Base-by-base conservation (phyloP, 2,888 invertebrate species). In the Drosophila kuntzei region DNA sequence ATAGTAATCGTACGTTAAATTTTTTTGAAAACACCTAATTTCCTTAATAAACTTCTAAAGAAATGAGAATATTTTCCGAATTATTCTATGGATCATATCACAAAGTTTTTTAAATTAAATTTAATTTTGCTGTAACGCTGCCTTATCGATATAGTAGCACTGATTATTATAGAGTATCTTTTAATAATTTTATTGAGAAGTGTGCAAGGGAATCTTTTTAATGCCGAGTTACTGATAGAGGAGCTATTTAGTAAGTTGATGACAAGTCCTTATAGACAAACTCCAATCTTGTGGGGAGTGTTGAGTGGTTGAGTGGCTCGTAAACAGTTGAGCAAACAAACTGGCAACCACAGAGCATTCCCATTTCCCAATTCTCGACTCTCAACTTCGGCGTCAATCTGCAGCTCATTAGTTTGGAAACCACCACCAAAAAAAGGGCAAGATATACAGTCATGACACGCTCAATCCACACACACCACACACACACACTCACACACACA, bases 361-460 rank as follows among this genome's bases (percentile, higher is more conserved):
- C 22, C 51, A 11, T n/a, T 18, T 27, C n/a, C 14, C 41, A 11
- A 29, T 29, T 29, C 51, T 51, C n/a, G 18, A 55, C 46, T 34
- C 7, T 11, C 36, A 25, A 27, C 36, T 36, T n/a, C n/a, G 78
- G 71, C 73, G 80, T 76, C 82, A 87, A 76, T 76, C 82, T 85
- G 87, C 82, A 76, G 80, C 85, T 76, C 80, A 80, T 89, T 80
- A 84, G 77, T 79, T 87, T 75, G 72, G 83, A 83, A 83, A 80
- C 87, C 84, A 85, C 89, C 85, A 34, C n/a, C n/a, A 34, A 68
- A 58, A 71, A 62, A 66, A 46, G 65, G 74, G 59, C 57, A 65
- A 27, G 8, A 27, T 8, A 62, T 55, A 70, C 58, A 44, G 39
- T 36, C 61, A 53, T 50, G 49, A 51, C 55, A 57, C 41, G 54